phyloP scores from a whole-genome alignment of 2,113 vertebrate genomes.

The Trematomus loennbergii region DNA sequence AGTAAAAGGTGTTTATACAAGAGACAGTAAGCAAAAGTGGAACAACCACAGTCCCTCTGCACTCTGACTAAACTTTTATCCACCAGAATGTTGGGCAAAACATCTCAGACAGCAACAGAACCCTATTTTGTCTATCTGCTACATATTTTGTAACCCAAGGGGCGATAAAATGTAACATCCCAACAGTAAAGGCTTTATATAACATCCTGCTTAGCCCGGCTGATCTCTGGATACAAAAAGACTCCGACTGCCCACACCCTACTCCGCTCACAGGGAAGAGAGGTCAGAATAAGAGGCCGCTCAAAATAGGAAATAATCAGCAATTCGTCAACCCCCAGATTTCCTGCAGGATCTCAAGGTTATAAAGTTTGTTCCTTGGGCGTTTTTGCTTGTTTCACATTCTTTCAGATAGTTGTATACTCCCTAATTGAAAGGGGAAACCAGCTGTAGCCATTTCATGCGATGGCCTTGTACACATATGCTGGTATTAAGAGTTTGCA shows the following conservation, averaged over 20 bases:
- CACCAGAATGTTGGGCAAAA: background rate
- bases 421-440: background rate
- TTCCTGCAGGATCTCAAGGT: background rate
- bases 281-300: background rate
- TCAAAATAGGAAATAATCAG: slow-evolving; percentile 6
- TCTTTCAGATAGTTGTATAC: background rate
- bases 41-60: background rate
- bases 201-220: background rate
- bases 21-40: background rate
- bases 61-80: background rate
- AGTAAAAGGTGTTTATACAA: background rate
- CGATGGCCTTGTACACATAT: background rate
- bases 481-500: background rate
- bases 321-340: background rate
- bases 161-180: background rate
- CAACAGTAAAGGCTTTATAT: background rate
- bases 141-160: background rate
- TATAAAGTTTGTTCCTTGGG: background rate
- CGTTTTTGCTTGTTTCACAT: background rate
- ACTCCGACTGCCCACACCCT: background rate
- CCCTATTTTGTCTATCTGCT: background rate
- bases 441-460: background rate
- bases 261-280: background rate
- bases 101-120: background rate
- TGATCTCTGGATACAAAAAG: slow-evolving; percentile 7